A percentile compares a stretch with the other conserved stretches of the same genome.
phyloP scores from a whole-genome alignment of 2,113 vertebrate species.

The Cavia aperea region DNA sequence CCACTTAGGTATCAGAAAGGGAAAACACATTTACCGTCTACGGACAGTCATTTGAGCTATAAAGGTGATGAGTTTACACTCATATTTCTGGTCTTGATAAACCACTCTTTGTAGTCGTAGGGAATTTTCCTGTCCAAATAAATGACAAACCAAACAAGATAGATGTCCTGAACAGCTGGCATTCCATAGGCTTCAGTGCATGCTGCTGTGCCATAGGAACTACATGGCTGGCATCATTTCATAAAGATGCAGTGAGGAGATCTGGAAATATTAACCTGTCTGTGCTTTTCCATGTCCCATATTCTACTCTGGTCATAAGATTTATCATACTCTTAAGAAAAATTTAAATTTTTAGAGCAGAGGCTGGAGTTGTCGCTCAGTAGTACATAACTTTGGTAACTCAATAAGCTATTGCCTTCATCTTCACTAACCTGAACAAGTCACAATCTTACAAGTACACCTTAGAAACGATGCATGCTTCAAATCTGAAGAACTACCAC shows the following conservation, averaged over 20 bases:
- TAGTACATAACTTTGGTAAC: background rate
- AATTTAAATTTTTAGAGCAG: background rate
- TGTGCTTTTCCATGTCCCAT: background rate
- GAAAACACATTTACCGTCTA: background rate
- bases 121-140: background rate
- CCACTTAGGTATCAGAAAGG: background rate
- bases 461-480: slow-evolving; percentile 50
- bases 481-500: slow-evolving; percentile 33
- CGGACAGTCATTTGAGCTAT: background rate
- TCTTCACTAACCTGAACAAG: slow-evolving; percentile 33
- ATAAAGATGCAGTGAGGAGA: background rate
- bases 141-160: background rate
- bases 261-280: background rate
- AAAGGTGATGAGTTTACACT: background rate
- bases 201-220: background rate
- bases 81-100: background rate
- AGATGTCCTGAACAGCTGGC: background rate
- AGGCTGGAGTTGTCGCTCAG: background rate
- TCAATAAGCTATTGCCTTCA: background rate
- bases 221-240: background rate
- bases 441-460: slow-evolving; percentile 33
- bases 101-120: background rate
- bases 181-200: background rate
- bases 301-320: background rate
- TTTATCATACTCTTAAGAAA: background rate